Evolutionary conservation across 2,113 vertebrate species (phyloP), one percentile per base, ranked within the genome.

Genomic region (Hyperopisus bebe): DNA sequence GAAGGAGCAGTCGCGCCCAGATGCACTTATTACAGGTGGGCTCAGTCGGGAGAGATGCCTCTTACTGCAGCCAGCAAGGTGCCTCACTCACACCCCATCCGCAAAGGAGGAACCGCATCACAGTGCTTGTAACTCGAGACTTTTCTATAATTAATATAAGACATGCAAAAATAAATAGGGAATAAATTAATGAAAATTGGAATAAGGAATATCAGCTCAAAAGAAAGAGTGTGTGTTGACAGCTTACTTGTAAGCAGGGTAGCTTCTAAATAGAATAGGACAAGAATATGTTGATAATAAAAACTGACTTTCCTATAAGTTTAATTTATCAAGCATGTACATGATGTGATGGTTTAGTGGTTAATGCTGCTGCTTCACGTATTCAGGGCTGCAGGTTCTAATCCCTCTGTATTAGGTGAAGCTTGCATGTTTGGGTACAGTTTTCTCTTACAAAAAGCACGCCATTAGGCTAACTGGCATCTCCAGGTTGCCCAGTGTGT

Each of bases 1-100:
- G 90, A 99, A 99, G 92, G 98, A 99, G 90, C 98, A 99, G 91
- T 99, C 98, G 0, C 96, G 98, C 44, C 98, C 98, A 0, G 98
- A 99, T 70, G 98, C 98, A 35, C 97, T 98, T 0, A 99, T 99
- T 90, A 98, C 98, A 96, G 98, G 98, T 97, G 74, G 74, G 74
- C 27, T 77, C 31, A 77, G 58, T 10, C 0, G 9, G 58, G 24
- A 66, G 55, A 62, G 21, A n/a, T 7, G 55, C 21, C 55, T 9
- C 8, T 27, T 27, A 62, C 62, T 27, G 62, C 58, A 9, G 62
- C n/a, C 62, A 27, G n/a, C 9, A 3, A 70, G 62, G 3, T 4
- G 62, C n/a, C 27, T 70, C 62, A 31, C 1, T 70, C 27, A 70
- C 62, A 13, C n/a, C 62, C 3, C 10, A 4, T 66, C 62, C 3